phyloP scores from a whole-genome alignment of 2,888 invertebrate genomes.

The Lochmaea capreae region DNA sequence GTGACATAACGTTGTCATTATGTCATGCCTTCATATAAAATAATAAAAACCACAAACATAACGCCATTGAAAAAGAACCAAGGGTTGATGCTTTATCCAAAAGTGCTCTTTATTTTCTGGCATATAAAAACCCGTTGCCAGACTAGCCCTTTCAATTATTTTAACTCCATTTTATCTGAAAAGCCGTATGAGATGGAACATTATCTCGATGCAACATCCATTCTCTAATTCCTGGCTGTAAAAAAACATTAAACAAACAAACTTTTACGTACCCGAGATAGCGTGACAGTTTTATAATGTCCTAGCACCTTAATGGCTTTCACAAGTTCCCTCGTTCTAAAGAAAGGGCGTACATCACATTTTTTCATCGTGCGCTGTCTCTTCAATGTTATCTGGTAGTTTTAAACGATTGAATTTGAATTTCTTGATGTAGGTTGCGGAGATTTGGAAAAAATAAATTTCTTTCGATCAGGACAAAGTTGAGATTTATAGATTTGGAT shows the following conservation, averaged over 20 bases:
- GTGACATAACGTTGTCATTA: too few species aligned
- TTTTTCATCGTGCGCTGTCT: conserved; percentile 9
- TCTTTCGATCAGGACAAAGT: not conserved
- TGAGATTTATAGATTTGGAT: not conserved
- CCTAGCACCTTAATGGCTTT: conserved; percentile 5
- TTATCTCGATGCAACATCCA: not conserved
- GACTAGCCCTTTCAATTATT: conserved; percentile 10
- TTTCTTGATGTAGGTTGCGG: not conserved
- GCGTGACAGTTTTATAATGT: conserved; percentile 9
- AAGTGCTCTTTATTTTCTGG: not conserved
- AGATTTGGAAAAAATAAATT: not conserved
- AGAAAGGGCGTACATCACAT: conserved; percentile 7
- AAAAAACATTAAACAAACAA: conserved; percentile 15
- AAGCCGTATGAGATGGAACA: conserved; percentile 2
- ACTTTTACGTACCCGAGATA: conserved; percentile 12
- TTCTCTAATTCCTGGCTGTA: not conserved
- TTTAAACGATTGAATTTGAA: conserved; percentile 5
- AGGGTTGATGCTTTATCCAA: too few species aligned
- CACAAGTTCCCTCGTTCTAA: not conserved
- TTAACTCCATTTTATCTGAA: conserved; percentile 4
- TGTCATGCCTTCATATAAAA: too few species aligned
- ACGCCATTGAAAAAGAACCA: too few species aligned
- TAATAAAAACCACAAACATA: not conserved
- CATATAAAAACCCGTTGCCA: not conserved
- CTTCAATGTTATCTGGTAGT: not conserved